phyloP scores from a whole-genome alignment of 2,797 vertebrate genomes.

The Phalanger gymnotis region DNA sequence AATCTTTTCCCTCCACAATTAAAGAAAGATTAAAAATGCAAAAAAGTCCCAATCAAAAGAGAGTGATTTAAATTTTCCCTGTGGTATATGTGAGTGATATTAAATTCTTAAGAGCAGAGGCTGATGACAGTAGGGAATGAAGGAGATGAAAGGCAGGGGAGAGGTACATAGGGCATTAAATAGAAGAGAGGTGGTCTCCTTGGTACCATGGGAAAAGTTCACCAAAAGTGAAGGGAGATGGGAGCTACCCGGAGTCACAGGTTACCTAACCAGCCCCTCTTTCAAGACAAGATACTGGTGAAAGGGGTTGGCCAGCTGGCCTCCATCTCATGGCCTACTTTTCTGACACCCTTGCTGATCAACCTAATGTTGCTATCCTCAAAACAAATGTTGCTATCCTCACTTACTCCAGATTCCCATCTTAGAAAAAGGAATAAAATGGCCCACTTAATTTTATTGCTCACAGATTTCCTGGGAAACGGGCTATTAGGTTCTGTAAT shows the following conservation, averaged over 20 bases:
- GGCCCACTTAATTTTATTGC: constrained; percentile 67
- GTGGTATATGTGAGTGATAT: background rate
- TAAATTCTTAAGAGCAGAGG: background rate
- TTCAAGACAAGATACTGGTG: fast-evolving
- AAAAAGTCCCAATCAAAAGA: background rate
- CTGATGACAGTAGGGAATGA: background rate
- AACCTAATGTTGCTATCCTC: background rate
- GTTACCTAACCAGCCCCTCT: background rate
- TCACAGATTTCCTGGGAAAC: constrained; percentile 68
- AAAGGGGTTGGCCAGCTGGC: background rate
- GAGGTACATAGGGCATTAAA: background rate
- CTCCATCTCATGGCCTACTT: background rate
- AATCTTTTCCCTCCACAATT: background rate
- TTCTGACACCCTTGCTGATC: background rate
- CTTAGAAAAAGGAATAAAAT: constrained; percentile 63
- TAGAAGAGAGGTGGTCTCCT: background rate
- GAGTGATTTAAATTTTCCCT: background rate
- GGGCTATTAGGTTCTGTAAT: constrained; percentile 68
- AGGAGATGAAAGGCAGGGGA: background rate
- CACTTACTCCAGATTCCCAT: constrained; percentile 41
- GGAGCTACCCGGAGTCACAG: background rate
- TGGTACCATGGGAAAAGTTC: background rate
- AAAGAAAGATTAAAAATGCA: background rate
- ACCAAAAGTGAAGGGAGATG: background rate
- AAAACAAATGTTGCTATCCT: constrained; percentile 10